phyloP scores from a whole-genome alignment of 2,797 vertebrate species.

The Ctenopoma multispine region DNA sequence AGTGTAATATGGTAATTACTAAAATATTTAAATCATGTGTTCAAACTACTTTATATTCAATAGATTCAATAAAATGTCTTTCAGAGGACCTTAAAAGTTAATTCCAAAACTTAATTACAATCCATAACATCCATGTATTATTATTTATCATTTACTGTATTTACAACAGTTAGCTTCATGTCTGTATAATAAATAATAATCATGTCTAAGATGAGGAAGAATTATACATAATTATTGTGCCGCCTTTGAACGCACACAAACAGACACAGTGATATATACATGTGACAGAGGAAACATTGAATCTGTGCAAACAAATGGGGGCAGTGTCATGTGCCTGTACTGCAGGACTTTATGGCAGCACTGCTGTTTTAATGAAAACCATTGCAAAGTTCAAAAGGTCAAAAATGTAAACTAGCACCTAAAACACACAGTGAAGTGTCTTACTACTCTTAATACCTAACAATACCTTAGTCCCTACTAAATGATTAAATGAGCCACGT shows the following conservation, averaged over 20 bases:
- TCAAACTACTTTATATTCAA: not conserved
- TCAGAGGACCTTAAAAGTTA: not conserved
- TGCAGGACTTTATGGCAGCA: too few species aligned
- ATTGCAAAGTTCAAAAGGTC: not conserved
- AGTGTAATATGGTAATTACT: not conserved
- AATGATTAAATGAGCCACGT: not conserved
- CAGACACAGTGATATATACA: not conserved
- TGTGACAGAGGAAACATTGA: not conserved
- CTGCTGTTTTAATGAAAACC: not conserved
- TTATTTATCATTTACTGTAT: not conserved
- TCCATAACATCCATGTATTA: not conserved
- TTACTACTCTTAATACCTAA: not conserved
- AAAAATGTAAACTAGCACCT: not conserved
- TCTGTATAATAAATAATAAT: not conserved
- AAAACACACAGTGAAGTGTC: not conserved
- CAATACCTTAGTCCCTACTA: not conserved
- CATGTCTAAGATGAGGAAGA: not conserved
- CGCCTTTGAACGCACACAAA: not conserved
- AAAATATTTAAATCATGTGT: not conserved
- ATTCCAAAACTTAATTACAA: too few species aligned
- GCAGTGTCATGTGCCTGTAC: not conserved
- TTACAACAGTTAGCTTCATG: not conserved
- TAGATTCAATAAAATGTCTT: not conserved
- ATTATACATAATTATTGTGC: not conserved
- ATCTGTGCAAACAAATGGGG: not conserved